Base-by-base conservation (phyloP, 2,797 vertebrate genomes). In the Hemitrygon akajei region DNA sequence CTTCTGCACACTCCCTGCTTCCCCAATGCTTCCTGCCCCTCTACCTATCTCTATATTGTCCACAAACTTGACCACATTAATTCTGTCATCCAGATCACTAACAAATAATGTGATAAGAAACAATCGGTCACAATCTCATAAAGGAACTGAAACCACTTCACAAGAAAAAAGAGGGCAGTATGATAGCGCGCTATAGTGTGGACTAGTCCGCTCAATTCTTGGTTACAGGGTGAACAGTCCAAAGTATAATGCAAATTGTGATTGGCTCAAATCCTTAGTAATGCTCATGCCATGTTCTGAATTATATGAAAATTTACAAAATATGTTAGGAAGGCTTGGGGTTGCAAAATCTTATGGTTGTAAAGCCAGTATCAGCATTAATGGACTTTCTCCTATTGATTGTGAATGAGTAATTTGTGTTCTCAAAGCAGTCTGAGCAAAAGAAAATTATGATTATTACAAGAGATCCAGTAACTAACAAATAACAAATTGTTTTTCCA, bases 401-500 rank as follows among this genome's bases (percentile, higher is more conserved):
- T 75, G 10, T 37, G 71, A 75, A 76, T 76, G 91, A 58, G 14
- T 47, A 18, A 30, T 30, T 47, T 87, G n/a, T 30, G 47, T 11
- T 58, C 25, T 76, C 4, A 81, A 37, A 81, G 80, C 40, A 81
- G 3, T 47, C 69, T 58, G 3, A 73, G 37, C 25, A 58, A n/a
- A 40, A 37, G 34, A 56, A 92, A 86, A 86, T 22, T 5, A 76
- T 93, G 25, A 76, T 47, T 47, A 75, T 56, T 30, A 56, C 47
- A 4, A 73, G 40, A 75, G 71, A 11, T 76, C 27, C 47, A 76
- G 56, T 75, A 71, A 76, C 71, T 76, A 93, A 93, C 12, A 56
- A 16, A 58, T 76, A 56, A 93, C 27, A 27, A 47, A 1, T 12
- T 93, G 71, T 10, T 75, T 94, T 95, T 95, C 76, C 94, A 95